A percentile compares a stretch with the other conserved stretches of the same genome.
These are phyloP conservation scores for Eupithecia subumbrata DNA, from an alignment of 2,888 invertebrate genomes.

Conservation along the genomic window DNA sequence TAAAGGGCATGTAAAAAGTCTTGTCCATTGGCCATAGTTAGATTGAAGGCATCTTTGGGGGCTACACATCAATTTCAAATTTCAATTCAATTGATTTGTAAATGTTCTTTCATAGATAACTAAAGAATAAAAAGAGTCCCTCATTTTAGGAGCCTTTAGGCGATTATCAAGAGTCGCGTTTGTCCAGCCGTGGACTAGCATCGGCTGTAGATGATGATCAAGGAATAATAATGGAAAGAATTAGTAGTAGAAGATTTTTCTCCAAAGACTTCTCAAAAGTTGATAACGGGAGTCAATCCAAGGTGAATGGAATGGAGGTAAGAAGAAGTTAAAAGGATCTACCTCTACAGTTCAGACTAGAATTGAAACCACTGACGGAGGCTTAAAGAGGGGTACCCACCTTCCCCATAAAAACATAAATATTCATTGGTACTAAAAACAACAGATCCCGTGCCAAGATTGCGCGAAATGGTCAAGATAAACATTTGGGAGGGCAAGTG, in stretches of 20 bases:
- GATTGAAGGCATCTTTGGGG: no score
- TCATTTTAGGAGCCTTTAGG: no score
- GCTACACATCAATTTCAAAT: no score
- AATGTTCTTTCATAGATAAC: no score
- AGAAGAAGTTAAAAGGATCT: no score
- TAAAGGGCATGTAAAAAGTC: no score
- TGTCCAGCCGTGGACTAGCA: no score
- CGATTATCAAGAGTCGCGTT: no score
- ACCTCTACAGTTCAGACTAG: background rate
- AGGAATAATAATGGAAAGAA: background rate
- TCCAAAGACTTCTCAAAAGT: background rate
- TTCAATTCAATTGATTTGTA: no score
- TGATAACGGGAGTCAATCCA: background rate
- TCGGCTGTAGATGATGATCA: background rate
- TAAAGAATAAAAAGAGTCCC: no score
- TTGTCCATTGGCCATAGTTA: no score
- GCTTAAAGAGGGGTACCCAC: background rate
- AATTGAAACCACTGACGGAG: background rate
- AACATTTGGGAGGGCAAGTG: conserved; percentile 1
- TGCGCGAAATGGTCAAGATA: conserved; percentile 1
- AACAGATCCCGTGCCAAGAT: conserved; percentile 14
- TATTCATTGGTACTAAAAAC: conserved; percentile 15
- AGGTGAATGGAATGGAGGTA: background rate
- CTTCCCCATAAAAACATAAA: background rate
- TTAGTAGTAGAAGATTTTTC: background rate